Conservation (phyloP, 2,113 vertebrate genomes). For the Genyomyrus donnyi region DNA sequence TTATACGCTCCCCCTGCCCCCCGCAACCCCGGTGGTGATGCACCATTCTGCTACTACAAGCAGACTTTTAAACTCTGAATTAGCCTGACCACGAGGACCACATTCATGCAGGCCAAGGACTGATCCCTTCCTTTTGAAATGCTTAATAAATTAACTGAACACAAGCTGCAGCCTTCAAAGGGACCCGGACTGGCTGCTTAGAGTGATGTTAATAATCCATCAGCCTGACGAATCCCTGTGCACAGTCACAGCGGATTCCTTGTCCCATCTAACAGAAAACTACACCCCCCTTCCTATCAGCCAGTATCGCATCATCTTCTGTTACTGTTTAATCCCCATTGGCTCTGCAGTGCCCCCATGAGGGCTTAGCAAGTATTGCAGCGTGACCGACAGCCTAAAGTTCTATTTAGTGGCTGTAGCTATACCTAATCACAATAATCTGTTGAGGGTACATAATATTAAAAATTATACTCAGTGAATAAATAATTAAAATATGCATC, state of each 20-base stretch:
- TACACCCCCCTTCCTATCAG: neutral
- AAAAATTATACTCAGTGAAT: neutral
- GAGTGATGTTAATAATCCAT: conserved; percentile 9
- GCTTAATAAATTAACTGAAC: neutral
- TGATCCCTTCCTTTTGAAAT: neutral
- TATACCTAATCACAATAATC: neutral
- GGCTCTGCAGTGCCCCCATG: neutral
- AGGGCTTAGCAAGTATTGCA: neutral
- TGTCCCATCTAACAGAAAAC: neutral
- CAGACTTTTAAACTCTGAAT: neutral
- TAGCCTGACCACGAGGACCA: neutral
- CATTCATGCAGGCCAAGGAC: neutral
- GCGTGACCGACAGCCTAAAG: neutral
- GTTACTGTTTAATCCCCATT: neutral
- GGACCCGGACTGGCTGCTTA: neutral
- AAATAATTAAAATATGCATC: neutral
- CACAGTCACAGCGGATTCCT: neutral
- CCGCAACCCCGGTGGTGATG: neutral
- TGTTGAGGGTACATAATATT: neutral
- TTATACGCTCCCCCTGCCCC: neutral
- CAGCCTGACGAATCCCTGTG: neutral
- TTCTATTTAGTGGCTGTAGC: neutral
- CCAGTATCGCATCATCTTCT: neutral
- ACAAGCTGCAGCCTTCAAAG: too few relatives aligned
- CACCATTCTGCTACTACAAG: neutral